Evolutionary conservation across 2,797 vertebrate genomes (phyloP).

Genomic region (Pampus argenteus): DNA sequence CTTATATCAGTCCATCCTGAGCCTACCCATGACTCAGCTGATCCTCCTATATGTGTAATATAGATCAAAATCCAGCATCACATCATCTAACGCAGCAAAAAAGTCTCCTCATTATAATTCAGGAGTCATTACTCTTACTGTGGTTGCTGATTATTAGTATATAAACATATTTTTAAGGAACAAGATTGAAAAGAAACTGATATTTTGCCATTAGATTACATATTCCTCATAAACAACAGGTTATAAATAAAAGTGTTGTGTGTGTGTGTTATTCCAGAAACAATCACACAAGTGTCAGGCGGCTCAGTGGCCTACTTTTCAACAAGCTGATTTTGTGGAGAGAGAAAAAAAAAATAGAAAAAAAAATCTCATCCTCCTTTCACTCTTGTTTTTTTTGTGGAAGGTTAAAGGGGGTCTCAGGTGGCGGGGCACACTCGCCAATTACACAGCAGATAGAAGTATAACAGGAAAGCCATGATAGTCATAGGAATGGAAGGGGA

Average conservation of each 20-base stretch:
- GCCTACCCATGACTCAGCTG: background rate
- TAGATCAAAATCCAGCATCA: no score
- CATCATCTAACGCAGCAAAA: no score
- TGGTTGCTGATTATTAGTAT: no score
- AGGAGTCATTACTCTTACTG: no score
- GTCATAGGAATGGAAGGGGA: conserved; percentile 37
- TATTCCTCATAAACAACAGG: background rate
- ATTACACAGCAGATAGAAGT: conserved; percentile 79
- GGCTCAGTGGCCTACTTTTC: conserved; percentile 55
- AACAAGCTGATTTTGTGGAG: conserved; percentile 50
- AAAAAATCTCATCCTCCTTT: conserved; percentile 54
- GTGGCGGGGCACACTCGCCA: conserved; percentile 76
- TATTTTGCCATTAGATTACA: background rate
- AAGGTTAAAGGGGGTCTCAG: conserved; percentile 79
- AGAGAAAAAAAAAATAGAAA: no score
- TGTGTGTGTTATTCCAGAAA: conserved; percentile 1
- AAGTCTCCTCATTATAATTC: no score
- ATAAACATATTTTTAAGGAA: no score
- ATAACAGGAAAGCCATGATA: conserved; percentile 65
- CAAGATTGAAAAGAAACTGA: no score
- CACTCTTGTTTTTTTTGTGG: conserved; percentile 45
- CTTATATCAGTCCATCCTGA: background rate
- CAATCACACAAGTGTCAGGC: conserved; percentile 16
- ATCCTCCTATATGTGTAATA: no score
- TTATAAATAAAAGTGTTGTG: background rate